Evolutionary conservation across 2,113 vertebrate genomes (phyloP), one percentile per base, ranked within the genome.

Genomic region (Isurus oxyrinchus): DNA sequence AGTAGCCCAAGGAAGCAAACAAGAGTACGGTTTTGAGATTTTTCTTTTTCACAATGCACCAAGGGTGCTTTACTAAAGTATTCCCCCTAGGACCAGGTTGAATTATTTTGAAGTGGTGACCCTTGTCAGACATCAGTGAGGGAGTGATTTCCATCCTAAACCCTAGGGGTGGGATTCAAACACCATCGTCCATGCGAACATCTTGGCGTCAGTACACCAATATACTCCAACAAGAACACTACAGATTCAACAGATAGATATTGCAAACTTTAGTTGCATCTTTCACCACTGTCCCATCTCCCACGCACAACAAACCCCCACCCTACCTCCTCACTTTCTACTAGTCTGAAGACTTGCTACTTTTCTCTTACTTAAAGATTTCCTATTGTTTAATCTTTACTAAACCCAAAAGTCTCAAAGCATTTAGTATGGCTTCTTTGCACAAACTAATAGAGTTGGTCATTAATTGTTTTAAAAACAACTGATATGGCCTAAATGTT

Each of bases 401-500:
- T 19, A 5, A 72, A 72, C 5, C 11, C 57, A 31, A 25, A 35
- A 13, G 31, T 67, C 13, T 95, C 94, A 72, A 72, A 95, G 31
- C 23, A 69, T 35, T 25, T 3, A 35, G 13, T 23, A 61, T 40
- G 35, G 59, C 31, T 72, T 72, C 13, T 95, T 72, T 76, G 44
- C 25, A 16, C 40, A 2, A 53, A 10, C n/a, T 72, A 61, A 31
- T 72, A 67, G 25, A 53, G 67, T 76, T 4, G 27, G 11, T 35
- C 23, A 55, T 95, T 49, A 49, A 72, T 95, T 91, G 27, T 55
- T 95, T 95, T 72, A 93, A 63, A 31, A 93, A 23, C 90, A 63
- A 4, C 57, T 40, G 14, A 13, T 61, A n/a, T 63, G 88, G 55
- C 11, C 88, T 91, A 35, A 91, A 57, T 59, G 31, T 61, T 91